These are phyloP conservation scores for Pipistrellus pygmaeus DNA, from an alignment of 2,797 vertebrate genomes.

Conservation along the genomic window DNA sequence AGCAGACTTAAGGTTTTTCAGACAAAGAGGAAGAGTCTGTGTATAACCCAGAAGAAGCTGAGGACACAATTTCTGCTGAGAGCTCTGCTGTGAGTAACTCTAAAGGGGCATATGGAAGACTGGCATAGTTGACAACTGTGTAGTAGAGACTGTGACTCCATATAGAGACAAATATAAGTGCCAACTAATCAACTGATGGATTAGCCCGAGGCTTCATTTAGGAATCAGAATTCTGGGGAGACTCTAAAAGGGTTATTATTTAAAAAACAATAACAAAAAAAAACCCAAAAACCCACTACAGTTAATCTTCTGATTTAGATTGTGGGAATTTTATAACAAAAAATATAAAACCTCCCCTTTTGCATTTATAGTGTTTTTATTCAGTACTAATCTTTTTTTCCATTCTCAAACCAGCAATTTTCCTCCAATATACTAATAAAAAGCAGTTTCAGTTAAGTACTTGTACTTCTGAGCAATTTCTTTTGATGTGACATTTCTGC, in stretches of 20 bases:
- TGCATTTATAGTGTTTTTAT: background rate
- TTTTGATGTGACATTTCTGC: slow-evolving; percentile 71
- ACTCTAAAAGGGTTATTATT: background rate
- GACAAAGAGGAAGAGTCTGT: background rate
- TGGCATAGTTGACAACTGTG: background rate
- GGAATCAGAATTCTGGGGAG: background rate
- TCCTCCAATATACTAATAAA: slow-evolving; percentile 55
- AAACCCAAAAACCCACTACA: background rate
- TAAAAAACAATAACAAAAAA: background rate
- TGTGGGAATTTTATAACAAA: background rate
- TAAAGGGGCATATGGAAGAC: accelerated
- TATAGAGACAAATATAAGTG: background rate
- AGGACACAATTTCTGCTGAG: background rate
- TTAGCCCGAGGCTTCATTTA: background rate
- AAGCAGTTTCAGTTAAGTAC: slow-evolving; percentile 55
- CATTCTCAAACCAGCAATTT: slow-evolving; percentile 29
- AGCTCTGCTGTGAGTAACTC: background rate
- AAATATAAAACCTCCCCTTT: background rate
- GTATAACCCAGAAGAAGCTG: background rate
- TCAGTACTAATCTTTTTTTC: slow-evolving; percentile 28
- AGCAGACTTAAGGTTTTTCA: background rate
- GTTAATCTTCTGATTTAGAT: slow-evolving; percentile 26
- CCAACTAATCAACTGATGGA: background rate
- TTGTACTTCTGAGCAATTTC: slow-evolving; percentile 62
- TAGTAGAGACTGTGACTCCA: background rate